A percentile compares a stretch with the other conserved stretches of the same genome.
Conservation (phyloP, 2,113 vertebrate species). For the Rhea americana region DNA sequence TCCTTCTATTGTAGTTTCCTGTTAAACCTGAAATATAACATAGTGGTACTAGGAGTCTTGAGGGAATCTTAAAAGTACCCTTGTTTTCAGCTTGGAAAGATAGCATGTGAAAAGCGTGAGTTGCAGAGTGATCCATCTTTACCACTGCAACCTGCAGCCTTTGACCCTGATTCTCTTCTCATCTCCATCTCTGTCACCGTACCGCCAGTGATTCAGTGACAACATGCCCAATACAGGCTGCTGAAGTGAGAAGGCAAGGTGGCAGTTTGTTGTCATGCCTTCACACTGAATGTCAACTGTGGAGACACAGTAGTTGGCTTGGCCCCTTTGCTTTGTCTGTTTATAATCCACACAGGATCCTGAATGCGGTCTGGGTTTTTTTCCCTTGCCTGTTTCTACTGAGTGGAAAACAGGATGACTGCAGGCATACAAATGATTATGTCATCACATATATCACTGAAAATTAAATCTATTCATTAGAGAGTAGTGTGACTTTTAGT, state of each 20-base stretch:
- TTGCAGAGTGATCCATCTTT: not conserved
- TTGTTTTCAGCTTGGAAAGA: not conserved
- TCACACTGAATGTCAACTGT: not conserved
- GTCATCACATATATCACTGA: not conserved
- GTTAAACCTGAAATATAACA: not conserved
- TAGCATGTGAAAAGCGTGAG: not conserved
- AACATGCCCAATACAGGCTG: not conserved
- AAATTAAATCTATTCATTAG: not conserved
- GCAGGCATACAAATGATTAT: not conserved
- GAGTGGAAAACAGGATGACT: not conserved
- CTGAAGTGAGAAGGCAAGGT: not conserved
- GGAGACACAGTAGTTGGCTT: no score
- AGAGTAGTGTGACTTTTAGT: not conserved
- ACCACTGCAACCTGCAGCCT: not conserved
- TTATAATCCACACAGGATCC: not conserved
- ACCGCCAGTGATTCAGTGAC: accelerated
- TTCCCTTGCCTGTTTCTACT: not conserved
- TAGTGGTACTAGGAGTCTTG: not conserved
- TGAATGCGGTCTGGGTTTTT: not conserved
- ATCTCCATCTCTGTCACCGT: not conserved
- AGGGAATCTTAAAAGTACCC: not conserved
- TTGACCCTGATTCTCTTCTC: not conserved
- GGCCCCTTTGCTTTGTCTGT: not conserved
- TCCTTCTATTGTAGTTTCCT: not conserved
- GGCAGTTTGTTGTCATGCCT: not conserved